Conservation (phyloP, 2,888 invertebrate species). For the Lithophane ornitopus region DNA sequence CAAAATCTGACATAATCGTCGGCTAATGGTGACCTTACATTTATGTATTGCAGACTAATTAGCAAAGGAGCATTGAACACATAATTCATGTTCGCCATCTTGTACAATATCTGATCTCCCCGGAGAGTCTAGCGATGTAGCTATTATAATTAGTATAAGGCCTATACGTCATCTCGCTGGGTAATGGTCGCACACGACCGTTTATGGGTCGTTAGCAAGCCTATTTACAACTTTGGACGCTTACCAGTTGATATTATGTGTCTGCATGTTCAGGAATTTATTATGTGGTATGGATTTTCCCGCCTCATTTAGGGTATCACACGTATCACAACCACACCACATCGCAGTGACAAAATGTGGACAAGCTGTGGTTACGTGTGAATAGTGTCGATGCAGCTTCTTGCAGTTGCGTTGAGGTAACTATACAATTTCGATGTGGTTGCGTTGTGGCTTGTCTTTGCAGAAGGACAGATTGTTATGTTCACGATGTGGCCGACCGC, state of each 20-base stretch:
- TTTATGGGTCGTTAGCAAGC: slow-evolving; percentile 8
- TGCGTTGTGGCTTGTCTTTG: not conserved
- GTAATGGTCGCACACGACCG: slow-evolving; percentile 6
- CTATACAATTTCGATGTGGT: not conserved
- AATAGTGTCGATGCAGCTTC: not conserved
- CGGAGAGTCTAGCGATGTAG: not conserved
- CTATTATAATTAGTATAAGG: slow-evolving; percentile 3
- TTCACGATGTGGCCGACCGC: too few relatives aligned
- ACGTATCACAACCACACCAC: not conserved
- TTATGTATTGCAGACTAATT: slow-evolving; percentile 10
- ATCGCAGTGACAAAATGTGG: not conserved
- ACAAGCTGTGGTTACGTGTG: not conserved
- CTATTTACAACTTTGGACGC: not conserved
- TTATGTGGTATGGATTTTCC: too few relatives aligned
- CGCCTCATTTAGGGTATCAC: not conserved
- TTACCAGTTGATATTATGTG: not conserved
- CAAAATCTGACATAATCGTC: not conserved
- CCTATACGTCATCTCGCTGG: not conserved
- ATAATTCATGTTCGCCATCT: slow-evolving; percentile 16
- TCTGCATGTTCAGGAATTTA: too few relatives aligned
- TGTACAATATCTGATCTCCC: slow-evolving; percentile 7
- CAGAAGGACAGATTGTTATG: too few relatives aligned
- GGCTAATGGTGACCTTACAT: not conserved
- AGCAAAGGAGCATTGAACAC: not conserved
- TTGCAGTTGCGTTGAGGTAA: not conserved